Percentiles rank a stretch among this genome's conserved stretches.
Evolutionary conservation across 2,797 vertebrate species (phyloP).

Genomic region (Pangasius larnaudii): DNA sequence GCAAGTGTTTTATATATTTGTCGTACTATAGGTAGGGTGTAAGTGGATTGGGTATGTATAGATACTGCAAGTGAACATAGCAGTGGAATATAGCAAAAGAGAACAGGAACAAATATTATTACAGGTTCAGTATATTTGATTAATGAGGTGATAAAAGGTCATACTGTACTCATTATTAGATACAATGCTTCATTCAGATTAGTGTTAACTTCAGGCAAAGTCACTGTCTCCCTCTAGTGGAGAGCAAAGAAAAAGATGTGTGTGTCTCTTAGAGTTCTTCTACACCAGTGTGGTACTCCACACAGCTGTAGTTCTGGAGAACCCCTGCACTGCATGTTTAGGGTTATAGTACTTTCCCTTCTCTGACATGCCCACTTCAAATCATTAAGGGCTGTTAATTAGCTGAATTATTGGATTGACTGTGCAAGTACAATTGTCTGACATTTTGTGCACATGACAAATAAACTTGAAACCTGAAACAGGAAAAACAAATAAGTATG

Average conservation of each 20-base stretch:
- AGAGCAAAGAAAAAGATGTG: not conserved
- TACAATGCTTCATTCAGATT: not conserved
- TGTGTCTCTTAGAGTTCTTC: not conserved
- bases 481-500: not conserved
- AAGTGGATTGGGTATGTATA: not conserved
- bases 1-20: not conserved
- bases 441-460: too few species aligned
- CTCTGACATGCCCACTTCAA: too few species aligned
- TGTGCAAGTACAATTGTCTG: not conserved
- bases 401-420: too few species aligned
- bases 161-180: not conserved
- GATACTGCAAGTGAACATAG: not conserved
- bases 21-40: not conserved
- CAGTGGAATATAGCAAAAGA: not conserved
- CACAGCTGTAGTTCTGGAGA: not conserved
- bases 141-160: not conserved
- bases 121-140: not conserved
- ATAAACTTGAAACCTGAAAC: not conserved
- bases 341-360: not conserved
- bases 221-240: conserved; percentile 25
- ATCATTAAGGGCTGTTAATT: not conserved
- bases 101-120: too few species aligned
- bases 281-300: not conserved
- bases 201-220: not conserved
- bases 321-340: not conserved